Evolutionary conservation across 2,888 invertebrate species (phyloP).

Genomic region (Dorcus hopei): DNA sequence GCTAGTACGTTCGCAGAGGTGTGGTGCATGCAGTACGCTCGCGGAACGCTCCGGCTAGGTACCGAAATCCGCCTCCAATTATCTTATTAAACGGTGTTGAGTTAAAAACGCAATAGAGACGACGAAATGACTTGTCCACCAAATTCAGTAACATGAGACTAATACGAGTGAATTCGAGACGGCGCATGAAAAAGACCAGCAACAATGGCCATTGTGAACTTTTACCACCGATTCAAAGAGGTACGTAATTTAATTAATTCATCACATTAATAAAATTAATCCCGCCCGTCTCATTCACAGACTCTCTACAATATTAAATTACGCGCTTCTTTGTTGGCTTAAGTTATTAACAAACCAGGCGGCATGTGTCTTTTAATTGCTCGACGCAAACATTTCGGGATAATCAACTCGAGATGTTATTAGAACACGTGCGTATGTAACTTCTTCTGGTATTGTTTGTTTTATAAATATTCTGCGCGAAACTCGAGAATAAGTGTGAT

Average conservation of each 20-base stretch:
- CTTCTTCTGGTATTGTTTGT: too few relatives aligned
- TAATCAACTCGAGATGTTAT: too few relatives aligned
- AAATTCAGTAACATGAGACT: constrained; percentile 29
- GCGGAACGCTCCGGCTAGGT: not conserved
- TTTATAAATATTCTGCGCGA: too few relatives aligned
- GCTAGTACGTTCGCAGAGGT: not conserved
- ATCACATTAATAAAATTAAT: too few relatives aligned
- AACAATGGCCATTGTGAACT: constrained; percentile 14
- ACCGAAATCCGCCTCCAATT: constrained; percentile 8
- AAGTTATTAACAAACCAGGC: too few relatives aligned
- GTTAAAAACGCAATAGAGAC: not conserved
- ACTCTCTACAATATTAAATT: too few relatives aligned
- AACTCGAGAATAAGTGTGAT: too few relatives aligned
- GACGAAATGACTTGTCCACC: not conserved
- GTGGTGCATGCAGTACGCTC: constrained; percentile 2
- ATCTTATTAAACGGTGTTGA: constrained; percentile 12
- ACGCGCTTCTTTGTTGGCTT: too few relatives aligned
- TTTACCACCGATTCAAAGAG: constrained; percentile 17
- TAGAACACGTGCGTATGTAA: too few relatives aligned
- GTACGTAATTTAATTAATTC: constrained; percentile 2
- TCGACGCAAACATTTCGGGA: too few relatives aligned
- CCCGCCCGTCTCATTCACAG: too few relatives aligned
- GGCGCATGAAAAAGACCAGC: constrained; percentile 24
- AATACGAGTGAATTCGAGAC: constrained; percentile 33
- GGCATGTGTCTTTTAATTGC: too few relatives aligned